Evolutionary conservation across 2,113 vertebrate species (phyloP), one percentile per base, ranked within the genome.

Genomic region (Arenaria interpres): DNA sequence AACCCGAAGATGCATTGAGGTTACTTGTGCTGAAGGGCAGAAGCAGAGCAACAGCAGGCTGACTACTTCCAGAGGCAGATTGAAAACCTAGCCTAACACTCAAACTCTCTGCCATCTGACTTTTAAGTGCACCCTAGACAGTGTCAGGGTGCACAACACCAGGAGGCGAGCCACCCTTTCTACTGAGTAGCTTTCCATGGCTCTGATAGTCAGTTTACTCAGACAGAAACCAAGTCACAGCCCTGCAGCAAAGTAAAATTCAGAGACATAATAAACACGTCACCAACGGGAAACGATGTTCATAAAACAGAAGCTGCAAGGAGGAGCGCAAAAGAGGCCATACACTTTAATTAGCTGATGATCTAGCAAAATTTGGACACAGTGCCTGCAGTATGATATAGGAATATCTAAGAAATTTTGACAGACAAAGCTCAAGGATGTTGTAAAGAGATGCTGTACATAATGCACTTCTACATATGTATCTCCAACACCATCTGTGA

Each of bases 261-360:
- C 7, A 6, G 90, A 85, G 48, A 35, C 46, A 12, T 51, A 73
- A 95, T 64, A 64, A 79, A 41, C 37, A 37, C 1, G 8, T 66
- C 54, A 66, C 10, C 67, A 46, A 41, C 6, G 45, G 41, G 46
- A 88, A 89, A 63, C 37, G 32, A 54, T 10, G 28, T 30, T 75
- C 88, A 12, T 46, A 35, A 64, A 88, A 50, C 62, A 63, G 81
- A 57, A 92, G 74, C 74, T 85, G 37, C 37, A 62, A 57, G 19
- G 9, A 92, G 48, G 69, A 59, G 48, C 37, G 53, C 45, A 62
- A 45, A 51, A 83, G 53, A 79, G 48, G 41, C 56, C 57, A 57
- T 27, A 62, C 45, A 41, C 56, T 90, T 85, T 74, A 88, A 94
- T 93, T 92, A 96, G 71, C 39, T 80, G 82, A 51, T 91, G 88